Evolutionary conservation across 2,113 vertebrate species (phyloP).

Genomic region (Nematolebias whitei): DNA sequence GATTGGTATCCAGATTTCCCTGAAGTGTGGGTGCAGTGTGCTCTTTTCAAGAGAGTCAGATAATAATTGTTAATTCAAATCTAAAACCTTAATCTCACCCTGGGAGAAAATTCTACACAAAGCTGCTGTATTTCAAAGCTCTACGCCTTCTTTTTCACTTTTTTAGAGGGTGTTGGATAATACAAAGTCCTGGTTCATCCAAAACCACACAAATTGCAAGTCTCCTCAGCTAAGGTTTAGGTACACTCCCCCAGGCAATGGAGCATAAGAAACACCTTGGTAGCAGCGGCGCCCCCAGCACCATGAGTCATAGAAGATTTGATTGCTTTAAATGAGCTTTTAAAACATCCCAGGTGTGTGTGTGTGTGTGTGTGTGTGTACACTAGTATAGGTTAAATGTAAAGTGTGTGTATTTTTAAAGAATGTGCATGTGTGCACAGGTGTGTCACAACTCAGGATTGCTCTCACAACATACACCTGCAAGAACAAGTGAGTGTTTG

Average conservation of each 20-base stretch:
- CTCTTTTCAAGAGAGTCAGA: conserved; percentile 26
- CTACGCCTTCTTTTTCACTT: conserved; percentile 16
- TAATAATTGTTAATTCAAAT: conserved; percentile 47
- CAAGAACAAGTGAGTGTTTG: conserved; percentile 53
- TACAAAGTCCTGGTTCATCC: conserved; percentile 6
- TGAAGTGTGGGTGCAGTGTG: conserved; percentile 28
- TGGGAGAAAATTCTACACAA: conserved; percentile 54
- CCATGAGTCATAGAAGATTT: conserved; percentile 58
- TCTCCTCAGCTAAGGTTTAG: conserved; percentile 26
- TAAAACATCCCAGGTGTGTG: conserved; percentile 62
- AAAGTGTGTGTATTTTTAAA: conserved; percentile 37
- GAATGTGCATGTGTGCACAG: conserved; percentile 44
- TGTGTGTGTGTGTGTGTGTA: conserved; percentile 43
- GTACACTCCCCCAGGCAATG: conserved; percentile 28
- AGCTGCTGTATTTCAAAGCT: conserved; percentile 44
- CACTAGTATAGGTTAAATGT: conserved; percentile 41
- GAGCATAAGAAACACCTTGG: conserved; percentile 46
- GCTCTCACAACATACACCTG: conserved; percentile 49
- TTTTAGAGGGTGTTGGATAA: conserved; percentile 5
- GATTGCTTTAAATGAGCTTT: conserved; percentile 60
- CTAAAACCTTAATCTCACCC: conserved; percentile 57
- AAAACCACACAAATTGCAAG: conserved; percentile 29
- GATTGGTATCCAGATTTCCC: conserved; percentile 26
- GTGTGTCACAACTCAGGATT: conserved; percentile 16
- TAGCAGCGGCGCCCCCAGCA: conserved; percentile 28